phyloP scores from a whole-genome alignment of 2,113 vertebrate species.

The Ammodytes marinus region DNA sequence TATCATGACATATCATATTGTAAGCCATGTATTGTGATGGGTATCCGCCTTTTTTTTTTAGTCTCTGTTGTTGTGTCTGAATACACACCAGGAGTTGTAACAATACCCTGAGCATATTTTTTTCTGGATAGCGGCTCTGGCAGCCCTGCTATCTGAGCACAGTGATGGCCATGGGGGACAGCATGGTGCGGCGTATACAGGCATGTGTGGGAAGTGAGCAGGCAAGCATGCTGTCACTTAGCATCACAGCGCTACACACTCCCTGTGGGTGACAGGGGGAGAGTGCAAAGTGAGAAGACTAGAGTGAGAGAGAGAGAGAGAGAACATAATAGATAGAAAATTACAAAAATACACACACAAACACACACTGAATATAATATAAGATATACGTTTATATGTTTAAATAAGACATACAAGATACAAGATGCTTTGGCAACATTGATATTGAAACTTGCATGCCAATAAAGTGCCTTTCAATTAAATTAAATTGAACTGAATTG shows the following conservation, averaged over 20 bases:
- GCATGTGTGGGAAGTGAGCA: conserved; percentile 73
- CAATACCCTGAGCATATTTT: conserved; percentile 38
- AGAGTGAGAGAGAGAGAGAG: conserved; percentile 45
- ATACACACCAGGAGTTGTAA: conserved; percentile 51
- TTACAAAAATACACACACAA: no score
- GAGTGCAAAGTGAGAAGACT: conserved; percentile 64
- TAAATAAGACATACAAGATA: no score
- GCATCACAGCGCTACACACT: conserved; percentile 66
- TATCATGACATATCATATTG: no score
- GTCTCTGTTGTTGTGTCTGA: conserved; percentile 52
- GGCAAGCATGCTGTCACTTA: conserved; percentile 78
- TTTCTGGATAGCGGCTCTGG: conserved; percentile 43
- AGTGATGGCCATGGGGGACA: conserved; percentile 53
- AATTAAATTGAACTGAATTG: no score
- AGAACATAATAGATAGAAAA: not conserved
- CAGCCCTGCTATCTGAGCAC: conserved; percentile 52
- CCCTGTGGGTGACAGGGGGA: conserved; percentile 63
- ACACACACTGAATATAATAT: no score
- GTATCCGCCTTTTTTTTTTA: conserved; percentile 8
- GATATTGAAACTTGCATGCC: no score
- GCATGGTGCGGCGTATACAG: conserved; percentile 62
- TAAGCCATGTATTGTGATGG: no score
- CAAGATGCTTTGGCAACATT: no score
- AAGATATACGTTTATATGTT: no score
- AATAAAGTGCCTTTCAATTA: no score